Evolutionary conservation across 2,888 invertebrate species (phyloP).

Genomic region (Cistogaster globosa): DNA sequence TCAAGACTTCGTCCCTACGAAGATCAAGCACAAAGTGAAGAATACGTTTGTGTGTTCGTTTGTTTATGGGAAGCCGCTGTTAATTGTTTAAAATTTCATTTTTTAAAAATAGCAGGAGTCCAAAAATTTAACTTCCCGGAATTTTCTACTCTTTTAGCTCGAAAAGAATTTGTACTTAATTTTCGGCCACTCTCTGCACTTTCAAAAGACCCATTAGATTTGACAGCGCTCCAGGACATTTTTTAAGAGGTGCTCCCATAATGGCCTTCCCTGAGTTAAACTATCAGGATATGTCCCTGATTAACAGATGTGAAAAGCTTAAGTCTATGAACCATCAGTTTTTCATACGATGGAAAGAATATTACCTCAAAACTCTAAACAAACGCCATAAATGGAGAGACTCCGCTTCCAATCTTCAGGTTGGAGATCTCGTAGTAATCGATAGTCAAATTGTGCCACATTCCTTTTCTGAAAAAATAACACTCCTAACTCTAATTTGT

Average conservation of each 20-base stretch:
- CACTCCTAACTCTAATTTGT: too few species aligned
- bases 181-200: neutral
- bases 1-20: slow-evolving; percentile 3
- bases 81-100: too few species aligned
- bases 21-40: neutral
- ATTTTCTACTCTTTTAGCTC: neutral
- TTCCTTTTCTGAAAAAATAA: too few species aligned
- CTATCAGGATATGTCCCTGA: too few species aligned
- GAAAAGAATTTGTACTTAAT: neutral
- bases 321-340: neutral
- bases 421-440: neutral
- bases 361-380: neutral
- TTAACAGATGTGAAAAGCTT: neutral
- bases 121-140: neutral
- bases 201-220: neutral
- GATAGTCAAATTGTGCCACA: too few species aligned
- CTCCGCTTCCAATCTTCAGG: neutral
- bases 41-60: too few species aligned
- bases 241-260: neutral
- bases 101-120: neutral
- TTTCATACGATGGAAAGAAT: neutral
- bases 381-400: neutral
- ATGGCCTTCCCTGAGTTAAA: too few species aligned
- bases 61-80: neutral
- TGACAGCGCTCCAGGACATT: slow-evolving; percentile 4